phyloP scores from a whole-genome alignment of 2,888 invertebrate species.

The Sesia apiformis region DNA sequence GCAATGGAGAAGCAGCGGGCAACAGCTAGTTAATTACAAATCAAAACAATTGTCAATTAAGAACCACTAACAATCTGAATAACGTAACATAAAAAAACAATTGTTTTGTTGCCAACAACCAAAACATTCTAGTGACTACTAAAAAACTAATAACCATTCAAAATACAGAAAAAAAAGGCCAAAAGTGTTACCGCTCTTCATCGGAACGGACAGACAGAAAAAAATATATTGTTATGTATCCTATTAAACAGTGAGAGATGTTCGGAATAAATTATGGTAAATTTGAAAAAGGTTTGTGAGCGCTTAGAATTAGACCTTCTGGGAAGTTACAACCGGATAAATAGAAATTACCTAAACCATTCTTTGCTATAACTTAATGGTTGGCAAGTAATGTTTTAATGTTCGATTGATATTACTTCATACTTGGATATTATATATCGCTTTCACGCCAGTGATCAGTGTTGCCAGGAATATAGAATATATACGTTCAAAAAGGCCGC shows the following conservation, averaged over 20 bases:
- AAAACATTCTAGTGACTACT: conserved; percentile 10
- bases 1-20: too few species aligned
- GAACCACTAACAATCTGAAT: background rate
- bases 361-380: too few species aligned
- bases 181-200: conserved; percentile 14
- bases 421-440: too few species aligned
- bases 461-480: too few species aligned
- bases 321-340: conserved; percentile 18
- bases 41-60: background rate
- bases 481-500: too few species aligned
- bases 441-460: too few species aligned
- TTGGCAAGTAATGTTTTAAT: too few species aligned
- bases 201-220: conserved; percentile 20
- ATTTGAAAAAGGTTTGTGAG: conserved; percentile 33
- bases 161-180: conserved; percentile 14
- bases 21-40: background rate
- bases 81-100: conserved; percentile 4
- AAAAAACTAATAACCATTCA: conserved; percentile 13
- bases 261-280: conserved; percentile 50
- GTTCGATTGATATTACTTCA: too few species aligned
- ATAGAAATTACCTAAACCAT: too few species aligned
- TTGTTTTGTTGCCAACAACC: conserved; percentile 9
- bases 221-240: conserved; percentile 31
- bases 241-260: conserved; percentile 52
- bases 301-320: conserved; percentile 29